These are phyloP conservation scores for Aphodius sticticus DNA, from an alignment of 2,888 invertebrate genomes.

Conservation along the genomic window DNA sequence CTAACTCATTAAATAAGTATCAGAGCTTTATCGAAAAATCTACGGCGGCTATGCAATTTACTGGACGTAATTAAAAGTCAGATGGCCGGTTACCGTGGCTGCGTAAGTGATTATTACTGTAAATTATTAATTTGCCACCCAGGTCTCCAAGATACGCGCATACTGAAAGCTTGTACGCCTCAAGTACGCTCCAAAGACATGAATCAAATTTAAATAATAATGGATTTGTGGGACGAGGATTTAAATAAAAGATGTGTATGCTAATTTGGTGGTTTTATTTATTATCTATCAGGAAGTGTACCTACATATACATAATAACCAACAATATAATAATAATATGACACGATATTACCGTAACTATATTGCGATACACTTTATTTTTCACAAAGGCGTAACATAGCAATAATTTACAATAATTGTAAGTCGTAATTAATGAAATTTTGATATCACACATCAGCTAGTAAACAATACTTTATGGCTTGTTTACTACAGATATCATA, in stretches of 20 bases:
- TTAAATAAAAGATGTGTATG: constrained; percentile 4
- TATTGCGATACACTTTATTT: too few relatives aligned
- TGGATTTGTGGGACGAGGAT: not conserved
- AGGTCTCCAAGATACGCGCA: constrained; percentile 5
- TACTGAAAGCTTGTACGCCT: not conserved
- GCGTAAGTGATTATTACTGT: constrained; percentile 20
- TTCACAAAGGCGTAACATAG: too few relatives aligned
- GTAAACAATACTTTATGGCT: constrained; percentile 18
- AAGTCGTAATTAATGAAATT: not conserved
- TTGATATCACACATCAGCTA: not conserved
- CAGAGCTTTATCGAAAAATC: constrained; percentile 11
- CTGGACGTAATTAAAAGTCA: constrained; percentile 14
- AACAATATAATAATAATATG: not conserved
- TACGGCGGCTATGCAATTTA: constrained; percentile 17
- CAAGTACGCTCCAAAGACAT: not conserved
- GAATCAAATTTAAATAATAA: not conserved
- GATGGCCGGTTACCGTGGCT: constrained; percentile 19
- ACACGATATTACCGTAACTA: not conserved
- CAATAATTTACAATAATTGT: not conserved
- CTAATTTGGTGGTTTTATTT: not conserved
- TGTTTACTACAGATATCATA: constrained; percentile 21
- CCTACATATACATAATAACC: not conserved
- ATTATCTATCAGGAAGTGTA: not conserved
- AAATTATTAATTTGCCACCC: constrained; percentile 27
- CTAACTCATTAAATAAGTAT: constrained; percentile 22